Conservation (phyloP, 2,888 invertebrate genomes). For the Ametastegia equiseti region DNA sequence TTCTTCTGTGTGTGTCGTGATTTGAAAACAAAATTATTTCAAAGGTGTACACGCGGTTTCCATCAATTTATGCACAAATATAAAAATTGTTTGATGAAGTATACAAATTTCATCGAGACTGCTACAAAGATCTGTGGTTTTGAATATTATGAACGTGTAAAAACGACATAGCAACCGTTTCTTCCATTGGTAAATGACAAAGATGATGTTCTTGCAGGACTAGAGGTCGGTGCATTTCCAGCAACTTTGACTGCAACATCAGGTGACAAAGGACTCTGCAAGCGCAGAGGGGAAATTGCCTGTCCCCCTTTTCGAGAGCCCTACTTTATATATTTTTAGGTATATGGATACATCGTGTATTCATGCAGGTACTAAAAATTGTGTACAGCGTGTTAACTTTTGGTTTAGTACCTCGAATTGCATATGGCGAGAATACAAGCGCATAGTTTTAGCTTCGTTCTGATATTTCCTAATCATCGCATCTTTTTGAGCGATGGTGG, state of each 20-base stretch:
- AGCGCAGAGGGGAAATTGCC: neutral
- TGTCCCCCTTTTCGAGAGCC: neutral
- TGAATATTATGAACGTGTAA: neutral
- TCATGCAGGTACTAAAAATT: neutral
- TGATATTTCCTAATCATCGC: conserved; percentile 45
- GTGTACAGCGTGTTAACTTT: neutral
- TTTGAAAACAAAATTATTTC: too few relatives aligned
- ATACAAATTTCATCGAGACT: neutral
- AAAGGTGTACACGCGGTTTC: too few relatives aligned
- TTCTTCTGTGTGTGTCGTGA: too few relatives aligned
- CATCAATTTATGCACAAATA: too few relatives aligned
- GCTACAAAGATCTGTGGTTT: neutral
- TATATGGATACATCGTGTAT: neutral
- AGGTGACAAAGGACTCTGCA: neutral
- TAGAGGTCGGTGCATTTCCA: neutral
- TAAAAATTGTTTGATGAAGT: neutral
- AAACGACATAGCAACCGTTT: neutral
- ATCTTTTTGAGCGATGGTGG: conserved; percentile 45
- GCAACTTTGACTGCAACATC: neutral
- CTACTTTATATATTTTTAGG: neutral
- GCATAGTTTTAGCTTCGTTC: conserved; percentile 23
- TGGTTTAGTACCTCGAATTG: neutral
- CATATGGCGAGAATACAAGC: neutral
- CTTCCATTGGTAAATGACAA: neutral
- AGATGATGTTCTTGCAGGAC: neutral